phyloP scores from a whole-genome alignment of 2,888 invertebrate species.

The Pantelozetes paolii region DNA sequence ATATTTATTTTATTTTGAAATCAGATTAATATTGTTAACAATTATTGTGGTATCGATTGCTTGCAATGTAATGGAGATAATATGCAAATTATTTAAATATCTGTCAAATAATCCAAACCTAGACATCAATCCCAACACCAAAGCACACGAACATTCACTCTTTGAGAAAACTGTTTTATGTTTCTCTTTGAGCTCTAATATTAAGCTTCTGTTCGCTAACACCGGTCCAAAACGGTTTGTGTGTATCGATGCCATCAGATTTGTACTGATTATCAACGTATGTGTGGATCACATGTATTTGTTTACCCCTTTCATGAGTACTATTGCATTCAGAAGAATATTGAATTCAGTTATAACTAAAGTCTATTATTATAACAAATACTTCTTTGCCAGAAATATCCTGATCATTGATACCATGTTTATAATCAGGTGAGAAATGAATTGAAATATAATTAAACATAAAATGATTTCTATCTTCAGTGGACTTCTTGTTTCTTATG shows the following conservation, averaged over 20 bases:
- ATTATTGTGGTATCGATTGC: slow-evolving; percentile 9
- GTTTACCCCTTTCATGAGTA: slow-evolving; percentile 38
- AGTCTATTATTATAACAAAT: slow-evolving; percentile 39
- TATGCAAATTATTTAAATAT: neutral
- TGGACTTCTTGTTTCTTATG: slow-evolving; percentile 39
- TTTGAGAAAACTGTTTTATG: neutral
- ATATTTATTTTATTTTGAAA: neutral
- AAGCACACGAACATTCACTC: neutral
- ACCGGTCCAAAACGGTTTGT: slow-evolving; percentile 17
- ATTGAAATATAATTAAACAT: neutral
- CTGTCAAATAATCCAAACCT: too few relatives aligned
- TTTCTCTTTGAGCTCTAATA: neutral
- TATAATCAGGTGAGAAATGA: slow-evolving; percentile 39
- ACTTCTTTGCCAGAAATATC: slow-evolving; percentile 41
- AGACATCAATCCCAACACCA: neutral
- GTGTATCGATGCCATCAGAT: slow-evolving; percentile 35
- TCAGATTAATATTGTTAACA: neutral
- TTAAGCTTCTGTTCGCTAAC: neutral
- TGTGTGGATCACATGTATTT: slow-evolving; percentile 42
- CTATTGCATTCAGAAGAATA: slow-evolving; percentile 34
- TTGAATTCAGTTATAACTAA: slow-evolving; percentile 39
- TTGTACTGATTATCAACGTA: slow-evolving; percentile 39
- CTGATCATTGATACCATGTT: slow-evolving; percentile 40
- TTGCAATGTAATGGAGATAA: slow-evolving; percentile 19
- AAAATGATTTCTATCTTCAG: neutral